Evolutionary conservation across 2,113 vertebrate genomes (phyloP), one percentile per base, ranked within the genome.

Genomic region (Panurus biarmicus): DNA sequence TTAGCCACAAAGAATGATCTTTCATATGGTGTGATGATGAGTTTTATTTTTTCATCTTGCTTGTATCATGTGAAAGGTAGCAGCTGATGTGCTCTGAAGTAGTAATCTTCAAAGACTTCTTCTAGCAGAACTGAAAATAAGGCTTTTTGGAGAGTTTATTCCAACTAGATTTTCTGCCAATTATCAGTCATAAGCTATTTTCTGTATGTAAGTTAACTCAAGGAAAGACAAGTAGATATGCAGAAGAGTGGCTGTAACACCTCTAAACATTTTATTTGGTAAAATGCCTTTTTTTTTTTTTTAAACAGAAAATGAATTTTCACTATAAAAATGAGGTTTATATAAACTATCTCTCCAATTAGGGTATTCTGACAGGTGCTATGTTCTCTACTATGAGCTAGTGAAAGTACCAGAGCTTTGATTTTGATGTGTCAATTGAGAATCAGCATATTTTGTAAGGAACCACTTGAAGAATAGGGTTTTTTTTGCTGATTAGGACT

Each of bases 11-110:
- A 93, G 51, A 85, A 85, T 89, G 61, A 69, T 93, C 71, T 93
- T 96, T 85, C 86, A 45, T 74, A 94, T 97, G 97, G 91, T 97
- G 51, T 56, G 72, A 50, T 79, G 94, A 95, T 85, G 93, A 96
- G 95, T 95, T 83, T 95, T 90, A 51, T 91, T 97, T 97, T 96
- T 94, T 89, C 89, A 94, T 93, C 89, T 89, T 95, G 80, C 40
- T 70, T 26, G 31, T 87, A 83, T 95, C 67, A 86, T 87, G 62
- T 90, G 56, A 93, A 83, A 92, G 58, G 89, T 89, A 96, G 86
- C 76, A 97, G 95, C 73, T 94, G 76, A 93, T 81, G 56, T 84
- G 85, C 70, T 70, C 79, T 94, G 76, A 89, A 78, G 74, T 64
- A 76, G 69, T 64, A 74, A 77, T 65, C 77, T 93, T 93, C 89